Evolutionary conservation across 2,113 vertebrate genomes (phyloP).

Genomic region (Illadopsis cleaveri): DNA sequence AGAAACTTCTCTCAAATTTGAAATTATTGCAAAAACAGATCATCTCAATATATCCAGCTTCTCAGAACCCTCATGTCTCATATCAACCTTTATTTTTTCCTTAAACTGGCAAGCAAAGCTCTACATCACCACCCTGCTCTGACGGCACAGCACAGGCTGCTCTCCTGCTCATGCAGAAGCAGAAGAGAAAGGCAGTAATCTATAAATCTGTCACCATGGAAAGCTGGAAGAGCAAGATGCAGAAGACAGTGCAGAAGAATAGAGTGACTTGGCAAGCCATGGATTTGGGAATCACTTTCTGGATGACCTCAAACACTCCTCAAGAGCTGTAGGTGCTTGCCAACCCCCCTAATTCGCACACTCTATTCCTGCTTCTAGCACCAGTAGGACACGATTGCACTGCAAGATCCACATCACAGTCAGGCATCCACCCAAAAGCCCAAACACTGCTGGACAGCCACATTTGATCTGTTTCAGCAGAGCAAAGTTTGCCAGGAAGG

Average conservation of each 20-base stretch:
- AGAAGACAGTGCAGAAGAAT: neutral
- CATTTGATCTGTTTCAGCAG: neutral
- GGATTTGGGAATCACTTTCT: neutral
- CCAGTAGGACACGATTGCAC: fast-evolving
- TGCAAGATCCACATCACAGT: neutral
- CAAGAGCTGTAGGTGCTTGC: neutral
- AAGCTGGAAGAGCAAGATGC: neutral
- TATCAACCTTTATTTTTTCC: neutral
- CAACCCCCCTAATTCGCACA: fast-evolving
- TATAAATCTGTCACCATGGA: fast-evolving
- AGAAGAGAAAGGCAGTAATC: neutral
- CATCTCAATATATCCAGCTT: neutral
- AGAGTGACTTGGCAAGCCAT: neutral
- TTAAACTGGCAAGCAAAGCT: neutral
- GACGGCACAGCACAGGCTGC: neutral
- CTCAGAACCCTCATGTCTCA: neutral
- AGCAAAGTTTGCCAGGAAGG: neutral
- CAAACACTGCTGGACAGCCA: neutral
- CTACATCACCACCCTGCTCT: neutral
- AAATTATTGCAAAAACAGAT: neutral
- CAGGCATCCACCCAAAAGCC: neutral
- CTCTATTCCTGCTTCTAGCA: neutral
- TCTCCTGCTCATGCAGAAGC: neutral
- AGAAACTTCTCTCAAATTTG: neutral
- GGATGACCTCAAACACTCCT: neutral